Conservation (phyloP, 2,888 invertebrate genomes). For the Cheilosia variabilis region DNA sequence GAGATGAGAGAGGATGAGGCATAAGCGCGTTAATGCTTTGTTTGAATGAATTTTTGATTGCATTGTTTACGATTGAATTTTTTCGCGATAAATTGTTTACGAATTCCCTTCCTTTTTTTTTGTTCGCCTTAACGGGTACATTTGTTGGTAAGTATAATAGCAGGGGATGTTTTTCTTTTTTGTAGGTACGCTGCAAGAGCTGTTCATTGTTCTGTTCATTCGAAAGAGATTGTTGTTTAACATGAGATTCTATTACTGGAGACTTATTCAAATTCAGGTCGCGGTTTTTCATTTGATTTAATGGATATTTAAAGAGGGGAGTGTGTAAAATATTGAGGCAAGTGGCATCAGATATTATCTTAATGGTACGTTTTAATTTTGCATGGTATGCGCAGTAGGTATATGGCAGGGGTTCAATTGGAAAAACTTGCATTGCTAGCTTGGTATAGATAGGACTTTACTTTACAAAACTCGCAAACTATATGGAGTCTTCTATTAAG, state of each 20-base stretch:
- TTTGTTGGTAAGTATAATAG: constrained; percentile 8
- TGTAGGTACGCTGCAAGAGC: neutral
- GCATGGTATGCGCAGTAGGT: neutral
- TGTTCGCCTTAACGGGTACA: constrained; percentile 3
- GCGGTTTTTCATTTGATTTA: constrained; percentile 71
- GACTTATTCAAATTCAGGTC: constrained; percentile 62
- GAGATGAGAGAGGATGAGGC: constrained; percentile 45
- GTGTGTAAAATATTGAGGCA: neutral
- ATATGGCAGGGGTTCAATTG: too few relatives aligned
- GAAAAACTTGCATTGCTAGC: too few relatives aligned
- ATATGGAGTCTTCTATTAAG: too few relatives aligned
- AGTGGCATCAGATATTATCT: constrained; percentile 9
- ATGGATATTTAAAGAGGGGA: constrained; percentile 63
- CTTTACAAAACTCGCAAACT: too few relatives aligned
- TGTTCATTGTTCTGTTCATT: constrained; percentile 58
- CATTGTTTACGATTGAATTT: constrained; percentile 84
- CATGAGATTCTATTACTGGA: constrained; percentile 59
- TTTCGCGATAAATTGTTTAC: constrained; percentile 80
- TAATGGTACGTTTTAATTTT: constrained; percentile 6
- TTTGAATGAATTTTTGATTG: constrained; percentile 84
- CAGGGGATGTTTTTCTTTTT: constrained; percentile 6
- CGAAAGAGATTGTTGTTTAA: constrained; percentile 60
- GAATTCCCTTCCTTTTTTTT: constrained; percentile 39
- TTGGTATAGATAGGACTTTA: too few relatives aligned
- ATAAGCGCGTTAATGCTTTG: constrained; percentile 82